Conservation (phyloP, 2,888 invertebrate species). For the Nephrotoma guestfalica region DNA sequence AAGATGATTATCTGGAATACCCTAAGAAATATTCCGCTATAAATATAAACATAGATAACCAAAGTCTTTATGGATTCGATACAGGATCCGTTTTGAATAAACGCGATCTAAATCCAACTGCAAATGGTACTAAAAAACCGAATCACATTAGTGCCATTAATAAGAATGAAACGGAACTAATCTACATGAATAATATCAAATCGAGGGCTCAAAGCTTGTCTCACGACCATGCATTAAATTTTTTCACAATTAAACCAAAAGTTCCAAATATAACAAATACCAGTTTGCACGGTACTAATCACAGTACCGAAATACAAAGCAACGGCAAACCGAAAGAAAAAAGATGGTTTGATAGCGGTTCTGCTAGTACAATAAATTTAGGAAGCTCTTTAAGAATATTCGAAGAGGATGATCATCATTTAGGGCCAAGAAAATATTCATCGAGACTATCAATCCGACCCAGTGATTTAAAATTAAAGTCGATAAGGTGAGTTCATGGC, state of each 20-base stretch:
- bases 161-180: not conserved
- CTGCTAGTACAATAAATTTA: conserved; percentile 38
- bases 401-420: conserved; percentile 21
- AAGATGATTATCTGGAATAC: conserved; percentile 14
- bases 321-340: not conserved
- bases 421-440: not conserved
- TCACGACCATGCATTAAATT: not conserved
- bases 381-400: conserved; percentile 47
- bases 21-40: conserved; percentile 9
- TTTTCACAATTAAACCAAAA: not conserved
- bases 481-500: not conserved
- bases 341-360: conserved; percentile 38
- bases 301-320: not conserved
- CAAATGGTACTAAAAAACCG: not conserved
- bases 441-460: not conserved
- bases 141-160: not conserved
- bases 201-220: not conserved
- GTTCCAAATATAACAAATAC: not conserved
- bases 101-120: not conserved
- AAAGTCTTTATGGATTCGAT: conserved; percentile 25
- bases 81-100: conserved; percentile 3
- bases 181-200: not conserved
- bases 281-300: not conserved
- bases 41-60: conserved; percentile 19
- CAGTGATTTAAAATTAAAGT: conserved; percentile 1